Base-by-base conservation (phyloP, 1,140 invertebrate genomes). In the Ephestia elutella region DNA sequence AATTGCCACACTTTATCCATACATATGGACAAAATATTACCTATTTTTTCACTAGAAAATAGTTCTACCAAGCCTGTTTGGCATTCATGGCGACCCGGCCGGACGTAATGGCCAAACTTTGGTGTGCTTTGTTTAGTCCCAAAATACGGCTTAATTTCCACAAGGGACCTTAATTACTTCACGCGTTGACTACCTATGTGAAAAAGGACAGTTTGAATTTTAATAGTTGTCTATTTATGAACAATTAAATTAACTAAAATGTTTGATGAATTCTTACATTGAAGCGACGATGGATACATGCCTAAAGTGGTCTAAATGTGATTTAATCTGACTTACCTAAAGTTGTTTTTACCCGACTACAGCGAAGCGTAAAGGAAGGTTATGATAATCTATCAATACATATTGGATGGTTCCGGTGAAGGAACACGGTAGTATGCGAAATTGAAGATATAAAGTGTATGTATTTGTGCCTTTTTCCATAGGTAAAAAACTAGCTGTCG, bases 131-230 rank as follows among this genome's bases (percentile, higher is more conserved):
- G 62, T 68, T 68, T 59, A 44, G 59, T 51, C 53, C 66, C 62
- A 57, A 59, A 68, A 68, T 60, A 64, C 66, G 59, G 66, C 62
- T 64, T 68, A 68, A 68, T 68, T 68, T 62, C 63, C 62, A 53
- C 28, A 51, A 58, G 56, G 56, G 48, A 30, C 51, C 56, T 50
- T 57, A 61, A 64, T 64, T 63, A 64, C 59, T 59, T 53, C 53
- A 58, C 50, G 49, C 56, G 56, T 49, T 63, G 58, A 67, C 65
- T 44, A n/a, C n/a, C n/a, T n/a, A 59, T 55, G 57, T 57, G 54
- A 64, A 64, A 60, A 63, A 56, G 59, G 59, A 35, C 53, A 50
- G 54, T 60, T 60, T 15, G 55, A 51, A 51, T 19, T 35, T 13
- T 15, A 44, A 44, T 8, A 44, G 38, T 17, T 4, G 15, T 2